Conservation (phyloP, 2,888 invertebrate genomes). For the Asteroscopus sphinx region DNA sequence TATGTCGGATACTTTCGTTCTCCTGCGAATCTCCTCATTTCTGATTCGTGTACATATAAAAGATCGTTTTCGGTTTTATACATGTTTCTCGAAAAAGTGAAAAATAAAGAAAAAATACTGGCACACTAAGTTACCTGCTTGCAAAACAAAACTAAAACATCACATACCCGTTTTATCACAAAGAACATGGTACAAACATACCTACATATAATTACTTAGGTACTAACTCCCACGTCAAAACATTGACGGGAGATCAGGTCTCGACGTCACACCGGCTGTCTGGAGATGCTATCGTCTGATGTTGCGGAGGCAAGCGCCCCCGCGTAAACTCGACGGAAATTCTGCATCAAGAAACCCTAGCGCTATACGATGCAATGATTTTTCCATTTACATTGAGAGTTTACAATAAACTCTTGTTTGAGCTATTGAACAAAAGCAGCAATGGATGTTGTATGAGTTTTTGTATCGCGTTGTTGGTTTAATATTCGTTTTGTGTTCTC, state of each 20-base stretch:
- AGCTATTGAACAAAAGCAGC: background rate
- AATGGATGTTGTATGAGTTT: conserved; percentile 6
- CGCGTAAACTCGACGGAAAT: conserved; percentile 65
- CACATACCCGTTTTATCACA: conserved; percentile 17
- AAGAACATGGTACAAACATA: conserved; percentile 15
- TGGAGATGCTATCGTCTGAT: conserved; percentile 77
- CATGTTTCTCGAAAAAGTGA: too few species aligned
- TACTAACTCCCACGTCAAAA: conserved; percentile 74
- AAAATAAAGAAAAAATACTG: background rate
- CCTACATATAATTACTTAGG: conserved; percentile 10
- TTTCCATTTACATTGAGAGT: conserved; percentile 3
- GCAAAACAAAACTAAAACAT: conserved; percentile 19
- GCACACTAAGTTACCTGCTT: background rate
- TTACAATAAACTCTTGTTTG: background rate
- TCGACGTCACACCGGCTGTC: conserved; percentile 63
- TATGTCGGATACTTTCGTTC: too few species aligned
- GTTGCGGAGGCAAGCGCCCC: conserved; percentile 76
- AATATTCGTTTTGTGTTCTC: conserved; percentile 16
- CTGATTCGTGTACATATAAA: too few species aligned
- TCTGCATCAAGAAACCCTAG: background rate
- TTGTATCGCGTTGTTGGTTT: background rate
- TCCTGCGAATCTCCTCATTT: too few species aligned
- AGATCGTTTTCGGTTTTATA: too few species aligned
- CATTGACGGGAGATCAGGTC: conserved; percentile 73
- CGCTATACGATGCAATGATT: background rate